These are phyloP conservation scores for Fregata magnificens DNA, from an alignment of 2,113 vertebrate species.

Conservation along the genomic window DNA sequence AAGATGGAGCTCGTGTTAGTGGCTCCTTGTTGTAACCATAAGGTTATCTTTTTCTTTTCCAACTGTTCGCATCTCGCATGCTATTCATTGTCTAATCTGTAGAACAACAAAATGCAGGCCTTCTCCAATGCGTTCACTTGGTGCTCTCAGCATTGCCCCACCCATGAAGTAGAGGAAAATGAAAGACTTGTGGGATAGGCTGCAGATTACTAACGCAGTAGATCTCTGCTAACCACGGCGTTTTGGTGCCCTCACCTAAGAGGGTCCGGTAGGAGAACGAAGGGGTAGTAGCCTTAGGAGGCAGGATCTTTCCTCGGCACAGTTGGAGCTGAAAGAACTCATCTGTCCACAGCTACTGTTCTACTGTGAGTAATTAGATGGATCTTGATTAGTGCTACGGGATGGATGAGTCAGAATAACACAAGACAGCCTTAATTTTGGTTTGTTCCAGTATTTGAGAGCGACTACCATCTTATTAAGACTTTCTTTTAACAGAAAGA, in stretches of 20 bases:
- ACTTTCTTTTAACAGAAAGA: background rate
- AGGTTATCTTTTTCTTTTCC: background rate
- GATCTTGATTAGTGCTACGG: background rate
- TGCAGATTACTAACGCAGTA: fast-evolving
- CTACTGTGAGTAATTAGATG: background rate
- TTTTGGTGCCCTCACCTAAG: background rate
- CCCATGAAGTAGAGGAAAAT: background rate
- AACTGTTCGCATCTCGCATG: fast-evolving
- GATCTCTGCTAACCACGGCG: background rate
- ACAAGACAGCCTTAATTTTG: background rate
- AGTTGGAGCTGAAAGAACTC: background rate
- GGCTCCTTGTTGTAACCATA: background rate
- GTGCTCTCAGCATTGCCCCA: background rate
- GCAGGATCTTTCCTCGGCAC: background rate
- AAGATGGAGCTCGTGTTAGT: background rate
- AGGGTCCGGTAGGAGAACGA: background rate
- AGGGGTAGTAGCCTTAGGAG: background rate
- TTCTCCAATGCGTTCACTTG: background rate
- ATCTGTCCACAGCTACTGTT: background rate
- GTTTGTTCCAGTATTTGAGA: background rate
- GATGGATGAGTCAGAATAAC: background rate
- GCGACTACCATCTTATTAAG: background rate
- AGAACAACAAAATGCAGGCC: background rate
- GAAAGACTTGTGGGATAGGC: fast-evolving
- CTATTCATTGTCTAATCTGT: background rate